Conservation (phyloP, 2,797 vertebrate species). For the Adelosebastes latens region DNA sequence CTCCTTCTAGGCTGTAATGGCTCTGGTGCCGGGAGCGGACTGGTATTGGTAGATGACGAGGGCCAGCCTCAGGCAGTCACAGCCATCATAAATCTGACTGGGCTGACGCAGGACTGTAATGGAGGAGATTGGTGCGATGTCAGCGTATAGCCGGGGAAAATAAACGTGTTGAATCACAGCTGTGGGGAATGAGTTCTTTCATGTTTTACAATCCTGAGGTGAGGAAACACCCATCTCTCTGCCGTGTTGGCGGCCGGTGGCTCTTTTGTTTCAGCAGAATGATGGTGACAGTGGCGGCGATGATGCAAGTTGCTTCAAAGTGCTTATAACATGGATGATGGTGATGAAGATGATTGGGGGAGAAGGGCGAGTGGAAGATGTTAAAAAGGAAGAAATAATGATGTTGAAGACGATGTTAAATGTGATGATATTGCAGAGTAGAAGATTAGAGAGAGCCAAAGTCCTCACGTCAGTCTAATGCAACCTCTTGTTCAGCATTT, state of each 20-base stretch:
- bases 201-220: conserved; percentile 23
- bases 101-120: conserved; percentile 17
- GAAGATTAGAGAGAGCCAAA: not conserved
- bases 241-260: not conserved
- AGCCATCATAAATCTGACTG: conserved; percentile 38
- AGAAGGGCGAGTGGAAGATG: not conserved
- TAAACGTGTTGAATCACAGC: conserved; percentile 1
- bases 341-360: not conserved
- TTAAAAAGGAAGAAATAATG: not conserved
- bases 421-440: conserved; percentile 3
- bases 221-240: conserved; percentile 4
- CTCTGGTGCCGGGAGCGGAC: not conserved
- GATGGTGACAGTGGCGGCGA: not conserved
- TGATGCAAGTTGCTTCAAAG: conserved; percentile 15
- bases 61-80: conserved; percentile 16
- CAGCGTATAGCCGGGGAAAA: conserved; percentile 11
- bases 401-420: not conserved
- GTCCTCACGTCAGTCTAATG: not conserved
- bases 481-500: not conserved
- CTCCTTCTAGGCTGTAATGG: conserved; percentile 1
- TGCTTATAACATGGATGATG: not conserved
- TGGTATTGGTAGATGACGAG: conserved; percentile 28
- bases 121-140: conserved; percentile 38
- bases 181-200: conserved; percentile 13
- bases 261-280: not conserved